Percentiles rank a stretch among this genome's conserved stretches.
Evolutionary conservation across 2,797 vertebrate genomes (phyloP).

Genomic region (Gymnothorax reevesii): DNA sequence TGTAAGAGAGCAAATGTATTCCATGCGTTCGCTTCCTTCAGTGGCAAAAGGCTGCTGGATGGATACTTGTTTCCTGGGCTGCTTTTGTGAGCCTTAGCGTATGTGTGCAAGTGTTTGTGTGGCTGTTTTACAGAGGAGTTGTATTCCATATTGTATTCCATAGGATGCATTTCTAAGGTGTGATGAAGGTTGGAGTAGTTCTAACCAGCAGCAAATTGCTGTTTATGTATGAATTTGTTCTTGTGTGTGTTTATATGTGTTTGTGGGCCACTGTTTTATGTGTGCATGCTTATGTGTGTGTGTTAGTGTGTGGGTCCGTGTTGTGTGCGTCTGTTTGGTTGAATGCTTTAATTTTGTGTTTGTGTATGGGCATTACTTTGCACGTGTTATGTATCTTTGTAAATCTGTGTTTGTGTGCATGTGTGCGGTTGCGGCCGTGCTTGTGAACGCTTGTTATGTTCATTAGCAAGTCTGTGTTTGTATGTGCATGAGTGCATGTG

Average conservation of each 20-base stretch:
- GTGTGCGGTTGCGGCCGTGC: no score
- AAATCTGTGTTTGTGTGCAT: no score
- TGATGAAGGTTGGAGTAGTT: not conserved
- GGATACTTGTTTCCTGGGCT: not conserved
- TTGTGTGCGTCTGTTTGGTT: not conserved
- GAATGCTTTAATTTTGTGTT: not conserved
- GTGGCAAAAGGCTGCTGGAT: not conserved
- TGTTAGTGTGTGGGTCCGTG: not conserved
- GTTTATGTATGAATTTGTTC: not conserved
- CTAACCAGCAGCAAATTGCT: not conserved
- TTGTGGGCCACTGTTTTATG: not conserved
- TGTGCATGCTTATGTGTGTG: not conserved
- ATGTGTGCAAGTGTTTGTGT: conserved; percentile 1
- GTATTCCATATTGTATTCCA: not conserved
- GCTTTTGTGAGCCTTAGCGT: not conserved
- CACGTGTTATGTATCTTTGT: not conserved
- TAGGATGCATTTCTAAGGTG: conserved; percentile 2
- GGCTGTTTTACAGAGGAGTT: not conserved
- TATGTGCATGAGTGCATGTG: no score
- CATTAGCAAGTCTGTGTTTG: no score
- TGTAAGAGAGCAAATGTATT: not conserved
- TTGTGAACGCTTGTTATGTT: no score
- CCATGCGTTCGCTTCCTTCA: not conserved
- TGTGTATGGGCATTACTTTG: not conserved
- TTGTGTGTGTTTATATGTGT: not conserved